Percentiles rank a stretch among this genome's conserved stretches.
Conservation (phyloP, 2,113 vertebrate species). For the Caracal caracal region DNA sequence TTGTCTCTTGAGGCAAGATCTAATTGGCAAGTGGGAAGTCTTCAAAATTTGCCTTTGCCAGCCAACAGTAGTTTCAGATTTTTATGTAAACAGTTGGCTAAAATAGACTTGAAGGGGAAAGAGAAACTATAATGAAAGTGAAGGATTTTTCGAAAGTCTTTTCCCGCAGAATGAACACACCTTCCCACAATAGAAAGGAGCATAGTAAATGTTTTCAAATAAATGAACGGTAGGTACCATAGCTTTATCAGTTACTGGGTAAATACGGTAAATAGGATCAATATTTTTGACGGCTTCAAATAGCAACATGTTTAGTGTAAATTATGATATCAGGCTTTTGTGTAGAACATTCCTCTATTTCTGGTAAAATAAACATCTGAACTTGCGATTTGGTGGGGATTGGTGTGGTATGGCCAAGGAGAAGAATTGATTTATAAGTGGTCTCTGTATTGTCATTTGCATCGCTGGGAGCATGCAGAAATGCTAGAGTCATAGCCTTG, state of each 20-base stretch:
- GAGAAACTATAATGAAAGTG: slow-evolving; percentile 59
- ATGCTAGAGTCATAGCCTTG: slow-evolving; percentile 55
- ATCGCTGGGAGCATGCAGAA: slow-evolving; percentile 57
- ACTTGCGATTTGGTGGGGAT: neutral
- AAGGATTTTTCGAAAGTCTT: slow-evolving; percentile 29
- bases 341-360: slow-evolving; percentile 46
- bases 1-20: slow-evolving; percentile 79
- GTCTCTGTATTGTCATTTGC: slow-evolving; percentile 47
- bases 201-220: slow-evolving; percentile 41
- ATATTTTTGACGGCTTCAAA: slow-evolving; percentile 54
- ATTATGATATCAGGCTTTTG: slow-evolving; percentile 54
- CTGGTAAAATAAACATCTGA: slow-evolving; percentile 39
- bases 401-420: neutral
- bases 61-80: slow-evolving; percentile 67
- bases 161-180: neutral
- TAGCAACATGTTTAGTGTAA: slow-evolving; percentile 51
- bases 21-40: slow-evolving; percentile 80
- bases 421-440: slow-evolving; percentile 32
- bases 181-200: slow-evolving; percentile 15
- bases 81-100: slow-evolving; percentile 72
- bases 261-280: neutral
- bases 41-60: slow-evolving; percentile 77
- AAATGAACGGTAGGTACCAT: neutral
- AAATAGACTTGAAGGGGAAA: slow-evolving; percentile 59
- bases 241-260: slow-evolving; percentile 31